Evolutionary conservation across 1,140 invertebrate species (phyloP).

Genomic region (Pogonomyrmex californicus): DNA sequence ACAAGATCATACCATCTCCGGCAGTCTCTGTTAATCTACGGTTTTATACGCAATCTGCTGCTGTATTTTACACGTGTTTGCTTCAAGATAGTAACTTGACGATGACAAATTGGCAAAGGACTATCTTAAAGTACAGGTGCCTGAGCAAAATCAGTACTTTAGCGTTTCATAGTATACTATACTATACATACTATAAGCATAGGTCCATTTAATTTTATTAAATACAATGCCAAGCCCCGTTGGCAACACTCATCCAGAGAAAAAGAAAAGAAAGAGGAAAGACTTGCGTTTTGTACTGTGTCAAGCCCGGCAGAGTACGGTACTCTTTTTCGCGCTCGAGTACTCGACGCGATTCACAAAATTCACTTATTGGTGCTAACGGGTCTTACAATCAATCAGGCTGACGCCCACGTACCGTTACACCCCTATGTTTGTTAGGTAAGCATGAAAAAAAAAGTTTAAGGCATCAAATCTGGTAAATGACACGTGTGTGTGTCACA

Average conservation of each 20-base stretch:
- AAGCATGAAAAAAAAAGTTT: constrained; percentile 66
- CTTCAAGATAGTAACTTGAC: constrained; percentile 80
- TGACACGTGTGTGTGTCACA: constrained; percentile 19
- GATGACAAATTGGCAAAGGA: constrained; percentile 66
- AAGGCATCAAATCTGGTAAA: constrained; percentile 65
- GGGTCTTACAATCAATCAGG: constrained; percentile 76
- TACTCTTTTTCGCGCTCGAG: constrained; percentile 61
- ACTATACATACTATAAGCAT: constrained; percentile 75
- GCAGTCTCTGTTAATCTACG: constrained; percentile 74
- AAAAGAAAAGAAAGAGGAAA: neutral
- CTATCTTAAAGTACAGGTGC: constrained; percentile 78
- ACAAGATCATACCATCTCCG: constrained; percentile 67
- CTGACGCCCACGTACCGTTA: constrained; percentile 73
- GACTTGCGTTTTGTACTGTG: constrained; percentile 71
- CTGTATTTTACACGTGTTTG: constrained; percentile 76
- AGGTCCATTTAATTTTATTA: constrained; percentile 78
- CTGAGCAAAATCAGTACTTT: constrained; percentile 78
- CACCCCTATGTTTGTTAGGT: constrained; percentile 75
- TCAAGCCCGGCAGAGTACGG: constrained; percentile 54
- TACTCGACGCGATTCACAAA: constrained; percentile 68
- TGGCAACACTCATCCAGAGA: constrained; percentile 67
- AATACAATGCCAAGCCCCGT: constrained; percentile 75
- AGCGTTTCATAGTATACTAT: constrained; percentile 74
- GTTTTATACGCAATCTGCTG: constrained; percentile 76
- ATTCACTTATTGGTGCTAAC: constrained; percentile 75